These are phyloP conservation scores for Galerucella pusilla DNA, from an alignment of 2,888 invertebrate species.

Conservation along the genomic window DNA sequence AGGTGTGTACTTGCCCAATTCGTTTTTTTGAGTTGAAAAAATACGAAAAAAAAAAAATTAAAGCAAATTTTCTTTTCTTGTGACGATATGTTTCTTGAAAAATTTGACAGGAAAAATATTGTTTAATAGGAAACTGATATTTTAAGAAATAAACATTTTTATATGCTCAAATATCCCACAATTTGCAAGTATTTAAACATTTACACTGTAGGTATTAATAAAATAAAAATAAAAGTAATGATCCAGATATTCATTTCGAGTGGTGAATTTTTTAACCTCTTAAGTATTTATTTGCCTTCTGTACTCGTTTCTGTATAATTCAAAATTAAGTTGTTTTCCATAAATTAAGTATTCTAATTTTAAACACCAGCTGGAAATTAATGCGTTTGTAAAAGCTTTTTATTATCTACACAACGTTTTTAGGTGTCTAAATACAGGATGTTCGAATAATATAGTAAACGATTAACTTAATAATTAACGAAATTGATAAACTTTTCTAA, in stretches of 20 bases:
- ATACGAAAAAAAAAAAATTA: too few relatives aligned
- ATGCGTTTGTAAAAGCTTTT: not conserved
- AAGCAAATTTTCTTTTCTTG: too few relatives aligned
- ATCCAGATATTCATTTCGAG: not conserved
- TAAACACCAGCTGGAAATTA: slow-evolving; percentile 13
- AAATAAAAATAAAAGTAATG: not conserved
- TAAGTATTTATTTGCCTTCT: not conserved
- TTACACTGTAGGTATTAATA: not conserved
- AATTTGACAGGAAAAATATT: too few relatives aligned
- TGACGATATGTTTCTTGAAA: too few relatives aligned
- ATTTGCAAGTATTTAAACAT: not conserved
- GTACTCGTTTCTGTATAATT: not conserved
- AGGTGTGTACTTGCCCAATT: not conserved
- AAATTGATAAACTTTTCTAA: not conserved
- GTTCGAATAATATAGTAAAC: not conserved
- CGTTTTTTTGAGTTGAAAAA: too few relatives aligned
- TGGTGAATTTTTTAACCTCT: not conserved
- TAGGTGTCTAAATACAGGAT: not conserved
- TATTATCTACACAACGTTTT: not conserved
- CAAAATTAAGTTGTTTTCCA: slow-evolving; percentile 9
- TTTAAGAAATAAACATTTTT: too few relatives aligned
- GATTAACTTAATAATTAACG: not conserved
- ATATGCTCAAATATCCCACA: not conserved
- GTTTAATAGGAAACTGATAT: too few relatives aligned
- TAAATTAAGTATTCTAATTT: slow-evolving; percentile 10